Evolutionary conservation across 1,140 invertebrate species (phyloP), one percentile per base, ranked within the genome.

Genomic region (Ostrea edulis): DNA sequence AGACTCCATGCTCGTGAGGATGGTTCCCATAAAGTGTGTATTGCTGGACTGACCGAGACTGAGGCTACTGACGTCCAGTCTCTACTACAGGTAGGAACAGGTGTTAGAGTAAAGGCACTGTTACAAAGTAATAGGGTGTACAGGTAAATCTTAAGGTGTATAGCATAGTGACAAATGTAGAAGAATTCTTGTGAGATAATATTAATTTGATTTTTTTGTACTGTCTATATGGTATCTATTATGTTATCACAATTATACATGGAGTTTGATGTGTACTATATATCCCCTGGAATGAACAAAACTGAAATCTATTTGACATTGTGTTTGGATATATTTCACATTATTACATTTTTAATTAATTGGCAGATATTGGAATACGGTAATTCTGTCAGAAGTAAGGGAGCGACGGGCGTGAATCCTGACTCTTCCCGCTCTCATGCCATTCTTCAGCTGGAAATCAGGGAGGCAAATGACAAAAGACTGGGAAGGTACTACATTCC

Each of bases 391-490:
- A 86, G 94, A 55, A 94, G 93, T 91, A 94, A 93, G 87, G 94
- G 94, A 77, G 91, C 92, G 12, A 94, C 93, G 51, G 94, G 94
- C 11, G 94, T 94, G 14, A 95, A 95, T 89, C 94, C 94, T 3
- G 93, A 94, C 58, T 95, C 94, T 0, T 95, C 95, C 20, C 91
- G 95, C n/a, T 95, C 95, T 82, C 95, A 95, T 87, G 94, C 94
- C 52, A 88, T 95, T 5, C 91, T 95, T 68, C 94, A 95, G 90
- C 87, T 95, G 22, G 93, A 95, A 87, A 91, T 95, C 14, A 71
- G 94, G 87, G 89, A 94, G 65, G 85, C 82, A 12, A 83, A 89
- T 29, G 93, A 95, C 51, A 89, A 89, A 77, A 91, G 90, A 87
- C 62, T 93, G 52, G 94, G 94, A 51, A 94, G 93, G 94, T 95